phyloP scores from a whole-genome alignment of 2,113 vertebrate species.

The Microtus richardsoni region DNA sequence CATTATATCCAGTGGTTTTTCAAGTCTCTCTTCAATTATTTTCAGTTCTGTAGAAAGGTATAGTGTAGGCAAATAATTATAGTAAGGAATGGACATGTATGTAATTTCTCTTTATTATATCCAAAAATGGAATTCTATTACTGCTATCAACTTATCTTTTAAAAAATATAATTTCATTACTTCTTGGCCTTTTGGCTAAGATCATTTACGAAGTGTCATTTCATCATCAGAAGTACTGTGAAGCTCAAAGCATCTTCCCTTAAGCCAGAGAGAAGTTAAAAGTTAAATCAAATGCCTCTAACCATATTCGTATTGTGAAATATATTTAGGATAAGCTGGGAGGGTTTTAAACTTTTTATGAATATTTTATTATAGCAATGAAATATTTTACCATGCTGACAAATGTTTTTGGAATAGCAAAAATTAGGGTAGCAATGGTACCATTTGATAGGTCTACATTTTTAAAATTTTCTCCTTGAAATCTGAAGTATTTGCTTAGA shows the following conservation, averaged over 20 bases:
- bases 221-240: not conserved
- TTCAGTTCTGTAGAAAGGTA: not conserved
- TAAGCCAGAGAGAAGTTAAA: constrained; percentile 19
- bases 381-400: not conserved
- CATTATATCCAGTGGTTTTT: not conserved
- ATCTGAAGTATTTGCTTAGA: not conserved
- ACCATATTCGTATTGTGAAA: not conserved
- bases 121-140: not conserved
- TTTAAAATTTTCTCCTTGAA: constrained; percentile 24
- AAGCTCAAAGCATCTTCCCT: not conserved
- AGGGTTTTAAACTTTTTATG: not conserved
- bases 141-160: not conserved
- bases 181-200: not conserved
- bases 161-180: not conserved
- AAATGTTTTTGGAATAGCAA: not conserved
- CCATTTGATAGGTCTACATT: not conserved
- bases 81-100: not conserved
- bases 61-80: not conserved
- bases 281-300: not conserved
- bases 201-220: not conserved
- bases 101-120: not conserved
- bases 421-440: not conserved
- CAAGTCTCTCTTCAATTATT: not conserved
- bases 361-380: not conserved
- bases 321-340: not conserved